Percentiles rank a stretch among this genome's conserved stretches.
Conservation (phyloP, 2,797 vertebrate genomes). For the Cichlasoma orientale region DNA sequence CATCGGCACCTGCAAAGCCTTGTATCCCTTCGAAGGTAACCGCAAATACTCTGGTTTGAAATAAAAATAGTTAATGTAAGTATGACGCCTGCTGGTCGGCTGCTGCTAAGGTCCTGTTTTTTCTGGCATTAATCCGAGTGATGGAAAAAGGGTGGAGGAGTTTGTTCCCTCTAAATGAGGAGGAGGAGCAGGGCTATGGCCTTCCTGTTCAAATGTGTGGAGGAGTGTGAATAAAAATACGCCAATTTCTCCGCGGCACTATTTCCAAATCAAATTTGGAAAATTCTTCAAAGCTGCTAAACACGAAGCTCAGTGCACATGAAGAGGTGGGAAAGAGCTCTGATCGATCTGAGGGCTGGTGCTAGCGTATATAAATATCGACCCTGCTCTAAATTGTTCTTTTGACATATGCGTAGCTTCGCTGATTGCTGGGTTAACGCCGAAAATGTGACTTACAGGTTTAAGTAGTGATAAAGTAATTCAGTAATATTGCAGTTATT, state of each 20-base stretch:
- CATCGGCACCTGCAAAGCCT: slow-evolving; percentile 96
- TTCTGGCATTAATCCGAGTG: background rate
- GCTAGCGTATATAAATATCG: background rate
- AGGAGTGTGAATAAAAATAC: slow-evolving; percentile 6
- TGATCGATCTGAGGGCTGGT: background rate
- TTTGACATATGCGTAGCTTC: background rate
- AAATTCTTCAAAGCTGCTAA: background rate
- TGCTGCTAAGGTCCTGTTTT: background rate
- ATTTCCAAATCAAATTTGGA: background rate
- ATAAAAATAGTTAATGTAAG: background rate
- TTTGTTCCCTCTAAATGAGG: background rate
- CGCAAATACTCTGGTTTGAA: too few relatives aligned
- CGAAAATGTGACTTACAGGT: background rate
- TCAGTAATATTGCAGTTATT: background rate
- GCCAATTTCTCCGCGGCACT: background rate
- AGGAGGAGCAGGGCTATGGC: slow-evolving; percentile 11
- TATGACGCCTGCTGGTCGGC: background rate
- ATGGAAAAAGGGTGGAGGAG: background rate
- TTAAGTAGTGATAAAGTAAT: background rate
- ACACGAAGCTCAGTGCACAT: background rate
- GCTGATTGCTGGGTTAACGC: background rate
- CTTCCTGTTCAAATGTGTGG: slow-evolving; percentile 22
- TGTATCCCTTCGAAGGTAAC: slow-evolving; percentile 96
- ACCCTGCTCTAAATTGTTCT: too few relatives aligned
- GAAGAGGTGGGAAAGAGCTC: background rate